A percentile compares a stretch with the other conserved stretches of the same genome.
phyloP scores from a whole-genome alignment of 2,797 vertebrate species.

The Craterocephalus amniculus region DNA sequence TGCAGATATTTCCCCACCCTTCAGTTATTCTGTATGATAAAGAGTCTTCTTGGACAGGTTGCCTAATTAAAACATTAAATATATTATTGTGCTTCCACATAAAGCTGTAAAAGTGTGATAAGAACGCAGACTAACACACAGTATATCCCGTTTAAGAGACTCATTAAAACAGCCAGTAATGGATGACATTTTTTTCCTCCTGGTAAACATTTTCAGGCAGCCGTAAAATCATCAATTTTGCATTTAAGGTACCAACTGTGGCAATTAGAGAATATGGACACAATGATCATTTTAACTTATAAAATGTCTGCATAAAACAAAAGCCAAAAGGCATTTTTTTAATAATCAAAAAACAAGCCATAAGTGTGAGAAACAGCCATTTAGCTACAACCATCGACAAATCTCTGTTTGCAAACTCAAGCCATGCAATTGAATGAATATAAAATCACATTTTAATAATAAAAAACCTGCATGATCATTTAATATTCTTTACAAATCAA shows the following conservation, averaged over 20 bases:
- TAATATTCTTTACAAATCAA: constrained; percentile 40
- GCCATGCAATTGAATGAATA: constrained; percentile 58
- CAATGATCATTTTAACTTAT: not conserved
- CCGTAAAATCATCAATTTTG: constrained; percentile 24
- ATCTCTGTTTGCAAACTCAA: constrained; percentile 47
- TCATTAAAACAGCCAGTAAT: constrained; percentile 26
- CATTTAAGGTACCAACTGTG: constrained; percentile 18
- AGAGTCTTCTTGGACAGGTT: constrained; percentile 1
- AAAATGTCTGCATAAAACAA: constrained; percentile 8
- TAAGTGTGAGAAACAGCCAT: not conserved
- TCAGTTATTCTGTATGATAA: constrained; percentile 31
- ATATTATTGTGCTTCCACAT: constrained; percentile 4
- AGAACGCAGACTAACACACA: constrained; percentile 17
- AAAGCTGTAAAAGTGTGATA: constrained; percentile 6
- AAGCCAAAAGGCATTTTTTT: constrained; percentile 3
- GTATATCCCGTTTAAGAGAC: constrained; percentile 25
- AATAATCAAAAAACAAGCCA: constrained; percentile 10
- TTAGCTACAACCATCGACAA: too few relatives aligned
- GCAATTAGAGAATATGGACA: constrained; percentile 14
- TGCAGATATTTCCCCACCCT: not conserved
- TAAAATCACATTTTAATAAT: constrained; percentile 59
- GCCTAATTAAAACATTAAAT: constrained; percentile 34
- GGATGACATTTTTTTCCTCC: constrained; percentile 4
- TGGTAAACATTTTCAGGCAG: constrained; percentile 33
- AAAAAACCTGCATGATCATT: constrained; percentile 37